Evolutionary conservation across 2,888 invertebrate species (phyloP).

Genomic region (Dryocosmus kuriphilus): DNA sequence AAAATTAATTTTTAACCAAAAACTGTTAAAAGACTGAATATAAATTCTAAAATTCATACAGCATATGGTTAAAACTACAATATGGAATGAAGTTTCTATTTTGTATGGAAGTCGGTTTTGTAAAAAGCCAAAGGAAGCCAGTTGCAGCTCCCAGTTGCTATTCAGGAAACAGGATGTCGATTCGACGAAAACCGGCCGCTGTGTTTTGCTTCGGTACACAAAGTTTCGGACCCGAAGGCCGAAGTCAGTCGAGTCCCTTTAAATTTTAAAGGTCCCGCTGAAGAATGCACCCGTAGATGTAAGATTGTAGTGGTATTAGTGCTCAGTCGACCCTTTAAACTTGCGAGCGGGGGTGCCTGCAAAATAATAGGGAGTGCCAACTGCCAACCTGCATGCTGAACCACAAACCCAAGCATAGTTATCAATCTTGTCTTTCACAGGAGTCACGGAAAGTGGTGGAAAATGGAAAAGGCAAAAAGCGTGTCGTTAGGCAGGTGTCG

Average conservation of each 20-base stretch:
- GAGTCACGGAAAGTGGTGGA: background rate
- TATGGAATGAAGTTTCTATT: background rate
- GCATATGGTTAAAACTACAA: background rate
- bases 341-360: slow-evolving; percentile 27
- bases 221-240: slow-evolving; percentile 10
- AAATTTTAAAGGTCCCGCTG: slow-evolving; percentile 50
- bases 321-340: slow-evolving; percentile 16
- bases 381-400: slow-evolving; percentile 2
- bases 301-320: slow-evolving; percentile 4
- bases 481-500: background rate
- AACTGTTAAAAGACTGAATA: background rate
- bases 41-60: background rate
- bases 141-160: background rate
- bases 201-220: slow-evolving; percentile 34
- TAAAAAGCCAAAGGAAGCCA: background rate
- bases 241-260: slow-evolving; percentile 47
- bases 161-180: slow-evolving; percentile 37
- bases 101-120: background rate
- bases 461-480: background rate
- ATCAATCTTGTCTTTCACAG: background rate
- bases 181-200: slow-evolving; percentile 29
- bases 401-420: background rate
- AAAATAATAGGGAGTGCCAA: slow-evolving; percentile 23
- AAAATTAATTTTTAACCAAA: too few relatives aligned
- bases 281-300: background rate